Evolutionary conservation across 37 sponge, comb jelly and placozoan genomes (phyloP), one percentile per base, ranked within the genome.

Genomic region (Cliona cf. orientalis): DNA sequence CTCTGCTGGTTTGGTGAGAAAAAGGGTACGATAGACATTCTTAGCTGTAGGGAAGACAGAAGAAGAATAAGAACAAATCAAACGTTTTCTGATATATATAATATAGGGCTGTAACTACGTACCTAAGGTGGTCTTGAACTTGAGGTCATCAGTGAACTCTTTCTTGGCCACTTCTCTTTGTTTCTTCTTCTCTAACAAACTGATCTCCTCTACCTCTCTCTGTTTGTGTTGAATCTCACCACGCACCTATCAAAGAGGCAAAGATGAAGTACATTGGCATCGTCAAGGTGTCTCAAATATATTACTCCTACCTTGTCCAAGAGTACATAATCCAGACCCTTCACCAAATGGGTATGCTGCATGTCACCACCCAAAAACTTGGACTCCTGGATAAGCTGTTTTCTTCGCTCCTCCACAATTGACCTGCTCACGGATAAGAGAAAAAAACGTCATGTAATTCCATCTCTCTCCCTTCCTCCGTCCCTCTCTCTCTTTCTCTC

Each of bases 321-420:
- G 17, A 99, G 87, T 0, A 93, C 95, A 83, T 89, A 99, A 46
- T 99, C 99, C 72, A 99, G 80, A 1, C 99, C 99, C 71, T 99
- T 99, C 87, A 99, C 99, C 72, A 99, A 74, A 74, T 99, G 99
- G 26, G 99, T 99, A 49, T 99, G 99, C 58, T 96, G 89, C 95
- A 99, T 92, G 79, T 99, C 99, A 43, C 99, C 99, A 33, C 99
- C 99, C 17, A 99, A 78, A 45, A 87, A 99, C 63, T 99, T 99
- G 64, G 93, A 92, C 71, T 99, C 99, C 46, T 91, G 85, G 53
- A 99, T 99, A 3, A 74, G 93, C 63, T 91, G 88, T 45, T 86
- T 94, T 39, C 97, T 81, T 21, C 58, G 76, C 71, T 91, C 93
- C 22, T 69, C 96, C 33, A 75, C 71, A 7, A 73, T 31, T 29